These are phyloP conservation scores for Empis livida DNA, from an alignment of 2,888 invertebrate genomes.

Conservation along the genomic window DNA sequence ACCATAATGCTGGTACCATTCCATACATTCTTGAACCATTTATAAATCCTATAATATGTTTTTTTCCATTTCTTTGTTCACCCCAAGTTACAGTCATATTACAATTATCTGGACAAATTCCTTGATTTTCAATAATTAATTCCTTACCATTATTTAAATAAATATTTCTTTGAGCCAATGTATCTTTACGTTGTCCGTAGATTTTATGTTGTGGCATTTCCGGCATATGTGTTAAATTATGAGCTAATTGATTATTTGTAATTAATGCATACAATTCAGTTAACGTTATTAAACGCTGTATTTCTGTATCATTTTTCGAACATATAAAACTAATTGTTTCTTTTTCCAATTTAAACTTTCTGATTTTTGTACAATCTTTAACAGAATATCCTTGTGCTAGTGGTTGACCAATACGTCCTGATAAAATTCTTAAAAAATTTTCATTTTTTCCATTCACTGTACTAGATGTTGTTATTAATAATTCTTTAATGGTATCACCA, in stretches of 20 bases:
- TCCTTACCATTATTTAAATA: slow-evolving; percentile 49
- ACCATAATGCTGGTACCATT: slow-evolving; percentile 57
- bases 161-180: slow-evolving; percentile 43
- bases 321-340: slow-evolving; percentile 43
- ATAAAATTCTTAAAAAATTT: slow-evolving; percentile 52
- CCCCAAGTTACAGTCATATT: slow-evolving; percentile 47
- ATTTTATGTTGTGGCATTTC: slow-evolving; percentile 40
- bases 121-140: slow-evolving; percentile 56
- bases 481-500: slow-evolving; percentile 55
- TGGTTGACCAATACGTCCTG: slow-evolving; percentile 53
- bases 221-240: slow-evolving; percentile 29
- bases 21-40: slow-evolving; percentile 52
- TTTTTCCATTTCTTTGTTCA: slow-evolving; percentile 42
- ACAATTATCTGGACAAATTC: slow-evolving; percentile 56
- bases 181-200: slow-evolving; percentile 43
- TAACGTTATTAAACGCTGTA: slow-evolving; percentile 37
- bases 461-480: slow-evolving; percentile 46
- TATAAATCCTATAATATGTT: slow-evolving; percentile 47
- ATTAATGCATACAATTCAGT: slow-evolving; percentile 35
- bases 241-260: slow-evolving; percentile 26
- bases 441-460: slow-evolving; percentile 24
- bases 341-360: slow-evolving; percentile 43
- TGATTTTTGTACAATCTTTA: slow-evolving; percentile 44
- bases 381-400: slow-evolving; percentile 49
- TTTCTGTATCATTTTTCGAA: slow-evolving; percentile 44